Base-by-base conservation (phyloP, 30 jellyfish, hydroid and myxozoan species). In the Aurelia sp. region DNA sequence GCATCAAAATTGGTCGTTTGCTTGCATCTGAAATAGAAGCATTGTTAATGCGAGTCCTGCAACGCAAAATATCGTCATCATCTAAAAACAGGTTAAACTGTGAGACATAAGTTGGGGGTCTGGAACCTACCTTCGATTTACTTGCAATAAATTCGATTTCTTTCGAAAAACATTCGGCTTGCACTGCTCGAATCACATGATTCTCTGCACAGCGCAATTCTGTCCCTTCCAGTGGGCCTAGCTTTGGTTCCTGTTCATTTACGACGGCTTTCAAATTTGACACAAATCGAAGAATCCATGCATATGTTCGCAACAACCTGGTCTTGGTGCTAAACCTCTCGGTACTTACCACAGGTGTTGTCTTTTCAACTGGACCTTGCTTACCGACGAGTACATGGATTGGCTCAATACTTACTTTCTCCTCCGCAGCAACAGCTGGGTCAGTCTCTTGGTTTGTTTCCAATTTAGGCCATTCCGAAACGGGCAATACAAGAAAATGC, bases 21-120 rank as follows among this genome's bases (percentile, higher is more conserved):
- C 83, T 20, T 44, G 51, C 21, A 33, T 24, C 41, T 12, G 51
- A 21, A 12, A 72, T 44, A 18, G 68, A 44, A 19, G 83, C 65
- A 21, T 72, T 72, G 27, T 20, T 20, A 20, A 58, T 20, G 5
- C 67, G 67, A 16, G 67, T 58, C 27, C 65, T 30, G 35, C 63
- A 72, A 19, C 63, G 63, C 5, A 72, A 16, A 13, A 72, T 40
- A 44, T 44, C 31, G 51, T 72, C 68, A 72, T 44, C 41, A 22
- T 72, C 83, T 2, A 72, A 17, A 44, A 72, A 41, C 66, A 72
- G 70, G 41, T 72, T 72, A 51, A 72, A 72, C 31, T 72, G 83
- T 2, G 68, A 16, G 19, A 72, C 83, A 72, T 4, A 8, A 16
- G 17, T 2, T 20, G 83, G 83, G 20, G 55, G 21, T 66, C 21